Percentiles rank a stretch among this genome's conserved stretches.
Evolutionary conservation across 2,797 vertebrate species (phyloP).

Genomic region (Buceros bicornis): DNA sequence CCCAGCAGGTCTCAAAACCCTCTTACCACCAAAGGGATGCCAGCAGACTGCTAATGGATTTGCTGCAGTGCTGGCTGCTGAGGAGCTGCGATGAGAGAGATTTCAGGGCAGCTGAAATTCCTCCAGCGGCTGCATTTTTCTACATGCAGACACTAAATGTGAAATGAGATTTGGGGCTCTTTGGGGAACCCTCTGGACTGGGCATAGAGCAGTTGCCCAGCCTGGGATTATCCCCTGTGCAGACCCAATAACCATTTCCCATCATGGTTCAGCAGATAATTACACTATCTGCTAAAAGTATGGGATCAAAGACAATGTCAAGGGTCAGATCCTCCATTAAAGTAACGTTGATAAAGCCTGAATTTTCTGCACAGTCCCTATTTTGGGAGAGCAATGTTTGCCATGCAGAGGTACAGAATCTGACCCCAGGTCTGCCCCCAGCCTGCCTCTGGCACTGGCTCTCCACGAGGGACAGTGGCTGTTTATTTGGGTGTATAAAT

Average conservation of each 20-base stretch:
- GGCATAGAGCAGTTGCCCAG: neutral
- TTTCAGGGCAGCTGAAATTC: conserved; percentile 59
- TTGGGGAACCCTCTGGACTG: neutral
- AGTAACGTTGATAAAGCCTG: neutral
- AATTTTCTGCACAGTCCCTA: neutral
- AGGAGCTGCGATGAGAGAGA: conserved; percentile 26
- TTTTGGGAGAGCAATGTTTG: neutral
- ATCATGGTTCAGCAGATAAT: neutral
- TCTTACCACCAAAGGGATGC: neutral
- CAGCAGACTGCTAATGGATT: conserved; percentile 61
- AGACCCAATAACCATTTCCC: neutral
- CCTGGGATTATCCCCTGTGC: neutral
- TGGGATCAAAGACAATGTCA: neutral
- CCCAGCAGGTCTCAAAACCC: neutral
- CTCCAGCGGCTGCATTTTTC: conserved; percentile 15
- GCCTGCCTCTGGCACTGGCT: neutral
- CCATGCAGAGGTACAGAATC: neutral
- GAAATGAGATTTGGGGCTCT: conserved; percentile 37
- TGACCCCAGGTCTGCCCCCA: neutral
- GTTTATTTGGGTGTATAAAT: neutral
- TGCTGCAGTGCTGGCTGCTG: neutral
- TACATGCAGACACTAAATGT: neutral
- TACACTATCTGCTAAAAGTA: conserved; percentile 7
- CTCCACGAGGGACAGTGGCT: neutral
- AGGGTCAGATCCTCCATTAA: neutral